Percentiles rank a stretch among this genome's conserved stretches.
Conservation (phyloP, 2,797 vertebrate genomes). For the Menidia menidia region DNA sequence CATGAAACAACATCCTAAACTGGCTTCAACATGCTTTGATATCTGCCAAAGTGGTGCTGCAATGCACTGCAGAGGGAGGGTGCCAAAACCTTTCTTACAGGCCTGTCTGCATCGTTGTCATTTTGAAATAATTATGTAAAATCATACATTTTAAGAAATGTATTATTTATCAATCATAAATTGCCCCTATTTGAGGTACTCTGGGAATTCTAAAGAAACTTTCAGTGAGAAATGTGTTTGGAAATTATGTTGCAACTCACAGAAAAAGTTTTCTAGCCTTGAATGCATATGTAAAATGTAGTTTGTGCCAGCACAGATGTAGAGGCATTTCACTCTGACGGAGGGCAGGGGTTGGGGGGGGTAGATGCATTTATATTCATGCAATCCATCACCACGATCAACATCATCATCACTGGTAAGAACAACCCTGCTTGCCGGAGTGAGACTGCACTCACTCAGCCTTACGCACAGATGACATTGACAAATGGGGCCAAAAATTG, state of each 20-base stretch:
- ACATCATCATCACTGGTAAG: constrained; percentile 78
- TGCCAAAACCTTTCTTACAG: neutral
- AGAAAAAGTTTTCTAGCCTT: neutral
- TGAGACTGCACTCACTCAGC: constrained; percentile 75
- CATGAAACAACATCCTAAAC: neutral
- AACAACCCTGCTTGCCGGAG: constrained; percentile 70
- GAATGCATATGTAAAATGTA: constrained; percentile 1
- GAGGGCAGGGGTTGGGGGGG: neutral
- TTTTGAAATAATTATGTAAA: too few relatives aligned
- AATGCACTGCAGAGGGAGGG: neutral
- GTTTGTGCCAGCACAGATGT: constrained; percentile 26
- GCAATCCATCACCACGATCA: constrained; percentile 75
- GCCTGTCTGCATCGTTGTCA: neutral
- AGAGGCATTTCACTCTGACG: constrained; percentile 29
- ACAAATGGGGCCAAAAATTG: constrained; percentile 78
- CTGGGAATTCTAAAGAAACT: too few relatives aligned
- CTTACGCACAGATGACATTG: constrained; percentile 72
- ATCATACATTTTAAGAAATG: too few relatives aligned
- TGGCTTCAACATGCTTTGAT: constrained; percentile 6
- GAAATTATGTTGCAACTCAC: neutral
- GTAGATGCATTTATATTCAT: constrained; percentile 65
- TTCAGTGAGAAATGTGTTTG: too few relatives aligned
- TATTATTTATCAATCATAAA: too few relatives aligned
- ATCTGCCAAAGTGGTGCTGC: neutral
- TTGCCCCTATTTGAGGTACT: too few relatives aligned